Conservation (phyloP, 2,888 invertebrate species). For the Tigriopus californicus region DNA sequence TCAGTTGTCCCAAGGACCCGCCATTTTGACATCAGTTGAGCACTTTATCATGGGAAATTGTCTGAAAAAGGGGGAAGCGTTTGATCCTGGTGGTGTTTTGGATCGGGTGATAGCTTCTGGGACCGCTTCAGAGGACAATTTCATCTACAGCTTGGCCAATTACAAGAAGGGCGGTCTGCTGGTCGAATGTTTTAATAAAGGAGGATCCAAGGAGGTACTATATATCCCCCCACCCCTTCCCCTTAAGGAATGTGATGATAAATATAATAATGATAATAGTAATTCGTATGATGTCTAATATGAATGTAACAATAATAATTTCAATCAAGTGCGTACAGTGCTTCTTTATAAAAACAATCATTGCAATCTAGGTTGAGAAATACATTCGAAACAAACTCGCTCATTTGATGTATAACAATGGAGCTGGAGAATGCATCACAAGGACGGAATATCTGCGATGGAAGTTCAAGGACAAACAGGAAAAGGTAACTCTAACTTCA, state of each 20-base stretch:
- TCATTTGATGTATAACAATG: conserved; percentile 67
- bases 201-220: conserved; percentile 58
- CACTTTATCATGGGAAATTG: conserved; percentile 4
- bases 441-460: conserved; percentile 69
- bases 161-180: conserved; percentile 47
- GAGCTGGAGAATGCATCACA: conserved; percentile 64
- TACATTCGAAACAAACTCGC: conserved; percentile 63
- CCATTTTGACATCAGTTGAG: background rate
- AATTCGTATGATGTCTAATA: background rate
- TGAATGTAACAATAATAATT: background rate
- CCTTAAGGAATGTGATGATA: too few species aligned
- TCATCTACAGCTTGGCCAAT: conserved; percentile 64
- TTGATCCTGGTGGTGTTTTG: conserved; percentile 48
- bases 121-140: conserved; percentile 50
- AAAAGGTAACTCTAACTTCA: background rate
- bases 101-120: conserved; percentile 69
- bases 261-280: background rate
- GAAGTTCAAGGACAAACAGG: conserved; percentile 56
- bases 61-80: background rate
- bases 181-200: conserved; percentile 41
- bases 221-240: too few species aligned
- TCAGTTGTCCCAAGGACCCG: background rate
- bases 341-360: background rate
- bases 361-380: conserved; percentile 37
- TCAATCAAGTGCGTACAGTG: background rate